Percentiles rank a stretch among this genome's conserved stretches.
Conservation (phyloP, 2,797 vertebrate genomes). For the Myotis myotis region DNA sequence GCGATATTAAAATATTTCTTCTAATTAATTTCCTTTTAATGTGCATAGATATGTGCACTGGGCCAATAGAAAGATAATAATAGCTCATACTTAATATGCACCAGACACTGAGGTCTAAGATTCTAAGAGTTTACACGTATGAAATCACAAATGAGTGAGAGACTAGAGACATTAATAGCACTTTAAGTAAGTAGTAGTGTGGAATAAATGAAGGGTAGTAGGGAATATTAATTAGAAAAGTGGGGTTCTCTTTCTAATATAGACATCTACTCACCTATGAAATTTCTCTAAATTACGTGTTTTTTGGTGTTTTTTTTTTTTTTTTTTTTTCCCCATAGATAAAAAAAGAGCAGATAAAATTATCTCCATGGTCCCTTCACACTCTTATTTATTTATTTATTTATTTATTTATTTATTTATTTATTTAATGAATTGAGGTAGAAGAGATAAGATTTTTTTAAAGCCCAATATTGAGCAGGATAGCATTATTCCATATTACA, state of each 20-base stretch:
- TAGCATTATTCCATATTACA: background rate
- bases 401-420: background rate
- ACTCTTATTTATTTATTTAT: background rate
- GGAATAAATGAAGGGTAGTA: background rate
- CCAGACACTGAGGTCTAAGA: background rate
- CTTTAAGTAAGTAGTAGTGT: background rate
- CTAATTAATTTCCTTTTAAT: no score
- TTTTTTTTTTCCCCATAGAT: background rate
- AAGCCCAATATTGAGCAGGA: background rate
- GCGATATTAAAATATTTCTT: no score
- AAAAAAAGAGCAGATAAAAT: background rate
- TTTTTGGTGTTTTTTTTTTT: no score
- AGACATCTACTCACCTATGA: background rate
- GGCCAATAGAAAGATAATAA: background rate
- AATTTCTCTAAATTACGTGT: background rate
- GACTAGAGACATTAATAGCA: background rate
- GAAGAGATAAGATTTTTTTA: background rate
- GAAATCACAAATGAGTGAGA: background rate
- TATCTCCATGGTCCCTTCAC: background rate
- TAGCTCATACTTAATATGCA: background rate
- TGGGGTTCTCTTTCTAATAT: background rate
- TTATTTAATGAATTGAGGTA: constrained; percentile 7
- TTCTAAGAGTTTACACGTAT: background rate
- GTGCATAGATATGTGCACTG: no score
- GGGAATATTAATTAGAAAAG: background rate